phyloP scores from a whole-genome alignment of 2,797 vertebrate genomes.

The Sebastes nivosus region DNA sequence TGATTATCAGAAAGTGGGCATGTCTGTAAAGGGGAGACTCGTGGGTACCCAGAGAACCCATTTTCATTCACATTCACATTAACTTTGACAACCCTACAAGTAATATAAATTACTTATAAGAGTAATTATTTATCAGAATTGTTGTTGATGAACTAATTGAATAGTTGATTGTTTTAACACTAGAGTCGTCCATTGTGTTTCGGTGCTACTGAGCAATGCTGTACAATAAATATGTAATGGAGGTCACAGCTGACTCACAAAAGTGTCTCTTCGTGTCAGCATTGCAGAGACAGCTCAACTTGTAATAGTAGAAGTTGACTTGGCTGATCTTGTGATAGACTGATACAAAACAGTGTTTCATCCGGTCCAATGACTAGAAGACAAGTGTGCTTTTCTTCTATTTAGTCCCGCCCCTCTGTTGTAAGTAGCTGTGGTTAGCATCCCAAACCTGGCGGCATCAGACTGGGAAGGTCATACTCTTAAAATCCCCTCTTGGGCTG shows the following conservation, averaged over 20 bases:
- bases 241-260: neutral
- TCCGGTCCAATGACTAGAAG: neutral
- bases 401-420: neutral
- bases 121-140: neutral
- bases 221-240: neutral
- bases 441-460: constrained; percentile 31
- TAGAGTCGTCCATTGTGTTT: neutral
- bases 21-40: too few species aligned
- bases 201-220: neutral
- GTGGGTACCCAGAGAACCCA: too few species aligned
- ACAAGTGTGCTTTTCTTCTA: constrained; percentile 19
- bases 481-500: constrained; percentile 12
- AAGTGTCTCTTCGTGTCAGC: neutral
- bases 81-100: too few species aligned
- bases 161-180: neutral
- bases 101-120: neutral
- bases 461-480: constrained; percentile 35
- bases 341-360: neutral
- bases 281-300: neutral
- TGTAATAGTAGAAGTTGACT: neutral
- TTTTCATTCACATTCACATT: too few species aligned
- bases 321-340: neutral
- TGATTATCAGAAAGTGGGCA: too few species aligned
- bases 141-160: neutral
- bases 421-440: constrained; percentile 20